Conservation (phyloP, 2,888 invertebrate genomes). For the Lithophane leautieri region DNA sequence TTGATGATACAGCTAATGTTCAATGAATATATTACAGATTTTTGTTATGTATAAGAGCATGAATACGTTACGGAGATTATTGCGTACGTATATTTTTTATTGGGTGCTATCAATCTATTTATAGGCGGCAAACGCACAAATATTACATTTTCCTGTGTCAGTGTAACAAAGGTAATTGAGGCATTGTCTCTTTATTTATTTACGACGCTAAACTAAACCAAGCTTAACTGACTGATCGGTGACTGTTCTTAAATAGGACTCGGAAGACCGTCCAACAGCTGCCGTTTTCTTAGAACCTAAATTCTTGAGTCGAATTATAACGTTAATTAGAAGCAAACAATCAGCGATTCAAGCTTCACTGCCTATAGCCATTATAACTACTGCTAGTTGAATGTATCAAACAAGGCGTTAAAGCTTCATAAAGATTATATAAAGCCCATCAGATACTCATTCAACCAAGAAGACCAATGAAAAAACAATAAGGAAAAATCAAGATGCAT, state of each 20-base stretch:
- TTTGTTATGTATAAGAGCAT: not conserved
- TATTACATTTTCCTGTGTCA: conserved; percentile 46
- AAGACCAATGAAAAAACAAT: not conserved
- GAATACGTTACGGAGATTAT: not conserved
- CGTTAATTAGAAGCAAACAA: conserved; percentile 29
- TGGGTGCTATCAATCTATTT: conserved; percentile 1
- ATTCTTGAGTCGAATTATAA: conserved; percentile 8
- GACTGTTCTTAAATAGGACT: not conserved
- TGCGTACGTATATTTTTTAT: conserved; percentile 7
- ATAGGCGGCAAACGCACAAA: conserved; percentile 15
- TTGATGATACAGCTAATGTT: too few relatives aligned
- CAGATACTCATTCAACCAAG: conserved; percentile 7
- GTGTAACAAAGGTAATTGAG: conserved; percentile 22
- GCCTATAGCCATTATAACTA: conserved; percentile 1
- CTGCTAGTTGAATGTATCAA: conserved; percentile 28
- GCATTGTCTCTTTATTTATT: conserved; percentile 14
- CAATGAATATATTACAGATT: not conserved
- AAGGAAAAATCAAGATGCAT: conserved; percentile 2
- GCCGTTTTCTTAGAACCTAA: not conserved
- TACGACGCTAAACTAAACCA: conserved; percentile 13
- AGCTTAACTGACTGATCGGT: not conserved
- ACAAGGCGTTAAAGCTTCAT: conserved; percentile 16
- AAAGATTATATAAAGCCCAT: conserved; percentile 6
- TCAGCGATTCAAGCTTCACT: not conserved
- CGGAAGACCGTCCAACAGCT: not conserved